These are phyloP conservation scores for Drosophila testacea DNA, from an alignment of 2,888 invertebrate genomes.

Conservation along the genomic window DNA sequence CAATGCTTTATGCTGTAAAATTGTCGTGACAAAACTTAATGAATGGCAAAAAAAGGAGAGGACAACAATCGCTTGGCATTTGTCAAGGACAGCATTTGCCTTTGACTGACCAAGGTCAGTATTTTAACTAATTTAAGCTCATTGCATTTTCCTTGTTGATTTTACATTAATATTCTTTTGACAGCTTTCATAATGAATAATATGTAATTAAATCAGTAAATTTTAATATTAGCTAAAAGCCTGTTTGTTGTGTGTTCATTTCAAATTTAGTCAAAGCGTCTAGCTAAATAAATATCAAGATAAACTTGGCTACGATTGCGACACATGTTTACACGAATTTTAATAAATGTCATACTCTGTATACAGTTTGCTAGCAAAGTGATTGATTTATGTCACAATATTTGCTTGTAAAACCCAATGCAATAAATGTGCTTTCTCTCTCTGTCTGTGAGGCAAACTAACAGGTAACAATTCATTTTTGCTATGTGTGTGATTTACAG, in stretches of 20 bases:
- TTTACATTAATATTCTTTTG: slow-evolving; percentile 2
- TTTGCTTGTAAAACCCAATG: slow-evolving; percentile 40
- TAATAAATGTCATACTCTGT: slow-evolving; percentile 58
- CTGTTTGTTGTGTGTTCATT: slow-evolving; percentile 5
- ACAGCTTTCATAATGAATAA: slow-evolving; percentile 5
- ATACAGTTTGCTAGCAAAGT: slow-evolving; percentile 38
- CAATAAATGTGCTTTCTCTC: slow-evolving; percentile 18
- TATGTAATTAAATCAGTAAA: slow-evolving; percentile 44
- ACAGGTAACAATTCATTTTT: slow-evolving; percentile 34
- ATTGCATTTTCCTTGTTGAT: background rate
- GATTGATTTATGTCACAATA: slow-evolving; percentile 73
- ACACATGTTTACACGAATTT: slow-evolving; percentile 45
- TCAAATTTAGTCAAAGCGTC: slow-evolving; percentile 8
- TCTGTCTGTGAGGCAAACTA: slow-evolving; percentile 23
- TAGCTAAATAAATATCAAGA: slow-evolving; percentile 15
- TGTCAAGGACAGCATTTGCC: slow-evolving; percentile 28
- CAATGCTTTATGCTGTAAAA: slow-evolving; percentile 43
- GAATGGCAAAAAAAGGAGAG: slow-evolving; percentile 36
- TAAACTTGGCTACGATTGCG: slow-evolving; percentile 11
- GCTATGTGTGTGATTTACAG: slow-evolving; percentile 27
- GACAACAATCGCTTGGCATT: slow-evolving; percentile 42
- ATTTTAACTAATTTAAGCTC: background rate
- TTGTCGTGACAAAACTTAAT: slow-evolving; percentile 65
- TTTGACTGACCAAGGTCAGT: slow-evolving; percentile 30
- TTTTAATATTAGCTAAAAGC: background rate